Evolutionary conservation across 1,140 invertebrate genomes (phyloP), one percentile per base, ranked within the genome.

Genomic region (Drosophila biarmipes): DNA sequence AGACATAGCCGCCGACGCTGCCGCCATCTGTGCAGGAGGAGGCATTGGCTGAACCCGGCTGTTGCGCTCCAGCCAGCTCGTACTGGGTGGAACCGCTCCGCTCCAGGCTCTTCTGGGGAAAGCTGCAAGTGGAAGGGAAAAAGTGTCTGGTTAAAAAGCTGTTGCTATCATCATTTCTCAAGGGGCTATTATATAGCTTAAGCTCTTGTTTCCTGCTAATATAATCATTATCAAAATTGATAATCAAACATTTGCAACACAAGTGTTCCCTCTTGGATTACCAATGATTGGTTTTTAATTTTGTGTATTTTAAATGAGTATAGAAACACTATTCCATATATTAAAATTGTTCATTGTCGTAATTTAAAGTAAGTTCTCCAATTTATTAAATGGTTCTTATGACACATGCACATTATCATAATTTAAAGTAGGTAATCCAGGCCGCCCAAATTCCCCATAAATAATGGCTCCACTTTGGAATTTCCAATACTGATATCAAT

Each of bases 101-200:
- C 51, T 92, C 91, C 17, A 91, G 87, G 71, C 90, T 86, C 69
- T 92, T 92, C 51, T 92, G 91, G 49, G 90, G 91, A 80, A 92
- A 92, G 80, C 91, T 92, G 61, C 12, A 92, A 92, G 34, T 43
- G 12, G 15, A 51, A 12, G 24, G 14, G 27, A 8, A 42, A 0
- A 46, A 3, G 4, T 3, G 7, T 21, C 2, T 58, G 53, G 14
- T 61, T 40, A 58, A 29, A 29, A 11, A 19, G 40, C 0, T 58
- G 35, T 15, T 31, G 27, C 4, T 34, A 24, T 38, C 19, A 11
- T 6, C 4, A 49, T 6, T 6, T 21, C n/a, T 37, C 7, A 27
- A 37, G 0, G n/a, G 15, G 7, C 4, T 7, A 14, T 37, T 37
- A 37, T 37, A 17, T 34, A 14, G 29, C 6, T 52, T 7, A 58